A percentile compares a stretch with the other conserved stretches of the same genome.
These are phyloP conservation scores for Orthosia incerta DNA, from an alignment of 2,888 invertebrate species.

Conservation along the genomic window DNA sequence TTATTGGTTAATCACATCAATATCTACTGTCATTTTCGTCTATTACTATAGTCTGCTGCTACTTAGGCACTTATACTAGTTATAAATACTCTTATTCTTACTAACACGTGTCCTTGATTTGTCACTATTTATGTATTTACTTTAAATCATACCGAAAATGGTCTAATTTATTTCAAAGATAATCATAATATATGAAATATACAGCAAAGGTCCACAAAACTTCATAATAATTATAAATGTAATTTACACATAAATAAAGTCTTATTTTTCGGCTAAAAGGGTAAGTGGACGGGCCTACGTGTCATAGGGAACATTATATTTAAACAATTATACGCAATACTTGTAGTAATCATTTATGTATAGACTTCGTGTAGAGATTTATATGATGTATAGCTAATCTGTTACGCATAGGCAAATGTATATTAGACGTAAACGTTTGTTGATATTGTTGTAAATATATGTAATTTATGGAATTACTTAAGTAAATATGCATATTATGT, in stretches of 20 bases:
- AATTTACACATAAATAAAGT: slow-evolving; percentile 39
- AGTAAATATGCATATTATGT: slow-evolving; percentile 74
- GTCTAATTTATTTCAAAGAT: slow-evolving; percentile 4
- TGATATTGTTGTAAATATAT: slow-evolving; percentile 87
- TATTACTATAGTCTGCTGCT: slow-evolving; percentile 12
- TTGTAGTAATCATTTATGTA: slow-evolving; percentile 65
- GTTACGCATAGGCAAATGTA: slow-evolving; percentile 75
- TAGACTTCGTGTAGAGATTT: slow-evolving; percentile 68
- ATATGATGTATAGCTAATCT: slow-evolving; percentile 77
- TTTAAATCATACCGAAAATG: background rate
- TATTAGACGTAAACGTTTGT: slow-evolving; percentile 77
- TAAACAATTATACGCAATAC: slow-evolving; percentile 66
- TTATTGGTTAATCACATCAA: background rate
- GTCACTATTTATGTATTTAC: background rate
- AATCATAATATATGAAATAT: slow-evolving; percentile 1
- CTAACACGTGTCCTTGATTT: slow-evolving; percentile 31
- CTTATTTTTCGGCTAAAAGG: slow-evolving; percentile 72
- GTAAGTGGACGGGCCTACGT: slow-evolving; percentile 71
- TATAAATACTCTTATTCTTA: background rate
- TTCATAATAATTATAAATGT: slow-evolving; percentile 31
- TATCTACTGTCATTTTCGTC: slow-evolving; percentile 14
- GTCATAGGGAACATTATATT: slow-evolving; percentile 77
- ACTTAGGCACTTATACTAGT: background rate
- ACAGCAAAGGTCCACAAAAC: slow-evolving; percentile 13
- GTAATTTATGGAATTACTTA: slow-evolving; percentile 78